Conservation (phyloP, 2,113 vertebrate genomes). For the Ginglymostoma cirratum region DNA sequence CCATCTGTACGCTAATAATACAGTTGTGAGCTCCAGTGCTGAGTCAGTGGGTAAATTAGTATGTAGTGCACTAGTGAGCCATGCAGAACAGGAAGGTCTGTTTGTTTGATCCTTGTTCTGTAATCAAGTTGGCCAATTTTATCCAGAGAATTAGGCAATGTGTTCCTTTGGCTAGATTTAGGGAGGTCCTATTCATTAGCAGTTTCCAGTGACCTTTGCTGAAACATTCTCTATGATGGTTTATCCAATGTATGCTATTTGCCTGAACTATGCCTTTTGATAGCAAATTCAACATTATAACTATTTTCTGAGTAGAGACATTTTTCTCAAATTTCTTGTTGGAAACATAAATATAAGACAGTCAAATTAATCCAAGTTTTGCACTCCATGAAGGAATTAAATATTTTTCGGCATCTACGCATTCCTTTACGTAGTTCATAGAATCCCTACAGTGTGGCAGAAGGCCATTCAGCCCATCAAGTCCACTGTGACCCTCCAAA, state of each 20-base stretch:
- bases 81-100: background rate
- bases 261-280: background rate
- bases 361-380: background rate
- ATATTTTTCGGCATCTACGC: background rate
- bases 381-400: background rate
- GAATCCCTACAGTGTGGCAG: background rate
- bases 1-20: background rate
- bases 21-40: background rate
- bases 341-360: background rate
- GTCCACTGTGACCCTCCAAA: no score
- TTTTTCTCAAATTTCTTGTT: background rate
- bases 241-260: background rate
- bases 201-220: background rate
- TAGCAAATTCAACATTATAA: background rate
- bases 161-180: background rate
- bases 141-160: background rate
- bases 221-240: background rate
- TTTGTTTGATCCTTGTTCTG: background rate
- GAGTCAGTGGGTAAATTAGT: background rate
- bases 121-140: background rate
- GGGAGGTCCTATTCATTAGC: background rate
- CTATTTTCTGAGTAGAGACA: background rate
- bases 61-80: background rate
- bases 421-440: background rate
- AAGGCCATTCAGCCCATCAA: no score